Evolutionary conservation across 2,113 vertebrate genomes (phyloP).

Genomic region (pig (Sus scrofa)): DNA sequence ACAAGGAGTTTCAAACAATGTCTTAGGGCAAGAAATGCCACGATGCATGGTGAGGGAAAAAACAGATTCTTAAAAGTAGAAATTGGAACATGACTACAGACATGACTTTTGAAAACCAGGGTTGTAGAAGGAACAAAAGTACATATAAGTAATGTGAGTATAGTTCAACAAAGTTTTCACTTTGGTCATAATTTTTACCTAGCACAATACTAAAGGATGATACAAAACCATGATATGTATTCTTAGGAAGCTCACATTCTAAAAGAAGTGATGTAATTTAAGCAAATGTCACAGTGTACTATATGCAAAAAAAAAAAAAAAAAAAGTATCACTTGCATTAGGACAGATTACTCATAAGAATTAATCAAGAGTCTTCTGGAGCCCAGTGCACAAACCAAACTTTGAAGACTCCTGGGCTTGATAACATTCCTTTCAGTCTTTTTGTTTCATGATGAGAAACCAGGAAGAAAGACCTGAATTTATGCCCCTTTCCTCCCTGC

Average conservation of each 20-base stretch:
- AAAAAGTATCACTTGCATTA: not conserved
- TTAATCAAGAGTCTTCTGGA: not conserved
- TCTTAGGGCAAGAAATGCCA: not conserved
- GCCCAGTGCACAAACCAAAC: not conserved
- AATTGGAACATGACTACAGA: not conserved
- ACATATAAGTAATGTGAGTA: not conserved
- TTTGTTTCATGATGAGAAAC: constrained; percentile 51
- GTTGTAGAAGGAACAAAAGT: not conserved
- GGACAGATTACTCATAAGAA: not conserved
- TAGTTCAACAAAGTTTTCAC: not conserved
- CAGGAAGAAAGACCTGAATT: constrained; percentile 42
- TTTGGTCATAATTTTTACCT: not conserved
- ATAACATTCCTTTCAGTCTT: constrained; percentile 17
- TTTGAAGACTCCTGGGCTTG: not conserved
- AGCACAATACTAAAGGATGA: not conserved
- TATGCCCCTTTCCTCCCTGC: constrained; percentile 56
- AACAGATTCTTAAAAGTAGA: not conserved
- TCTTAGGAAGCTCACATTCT: not conserved
- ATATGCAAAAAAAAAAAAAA: not conserved
- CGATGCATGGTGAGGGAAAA: not conserved
- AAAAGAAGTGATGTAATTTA: not conserved
- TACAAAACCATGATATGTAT: not conserved
- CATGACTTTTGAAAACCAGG: not conserved
- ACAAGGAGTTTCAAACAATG: not conserved
- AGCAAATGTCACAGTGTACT: not conserved